Evolutionary conservation across 2,888 invertebrate genomes (phyloP).

Genomic region (Drosophila sordidula): DNA sequence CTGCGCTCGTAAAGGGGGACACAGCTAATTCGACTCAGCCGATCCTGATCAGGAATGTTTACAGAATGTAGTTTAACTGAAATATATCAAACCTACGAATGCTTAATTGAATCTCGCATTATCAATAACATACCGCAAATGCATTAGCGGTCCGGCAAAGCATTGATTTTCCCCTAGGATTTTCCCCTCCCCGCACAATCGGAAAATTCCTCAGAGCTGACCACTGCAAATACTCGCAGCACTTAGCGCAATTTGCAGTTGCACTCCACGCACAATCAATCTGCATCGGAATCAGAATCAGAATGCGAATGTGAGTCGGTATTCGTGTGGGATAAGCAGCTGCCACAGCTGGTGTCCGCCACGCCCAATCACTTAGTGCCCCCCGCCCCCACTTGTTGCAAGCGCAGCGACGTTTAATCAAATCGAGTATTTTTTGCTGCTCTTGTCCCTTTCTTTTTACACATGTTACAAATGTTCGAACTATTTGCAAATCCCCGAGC

Average conservation of each 20-base stretch:
- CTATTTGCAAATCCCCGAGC: conserved; percentile 31
- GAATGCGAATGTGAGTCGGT: not conserved
- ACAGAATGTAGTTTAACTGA: too few relatives aligned
- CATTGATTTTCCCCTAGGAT: not conserved
- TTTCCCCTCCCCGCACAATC: not conserved
- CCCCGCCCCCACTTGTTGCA: conserved; percentile 61
- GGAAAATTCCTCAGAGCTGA: conserved; percentile 9
- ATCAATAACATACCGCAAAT: too few relatives aligned
- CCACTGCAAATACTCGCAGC: conserved; percentile 15
- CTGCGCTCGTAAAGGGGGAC: too few relatives aligned
- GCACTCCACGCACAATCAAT: conserved; percentile 35
- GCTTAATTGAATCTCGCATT: too few relatives aligned
- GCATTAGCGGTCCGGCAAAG: too few relatives aligned
- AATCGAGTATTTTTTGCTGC: conserved; percentile 52
- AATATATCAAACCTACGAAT: too few relatives aligned
- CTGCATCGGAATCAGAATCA: conserved; percentile 11
- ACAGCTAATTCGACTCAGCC: too few relatives aligned
- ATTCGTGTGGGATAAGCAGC: conserved; percentile 18
- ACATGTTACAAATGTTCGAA: conserved; percentile 60
- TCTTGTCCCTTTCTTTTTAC: conserved; percentile 41
- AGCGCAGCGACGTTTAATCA: conserved; percentile 63
- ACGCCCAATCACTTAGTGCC: conserved; percentile 42
- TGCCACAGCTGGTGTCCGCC: conserved; percentile 1
- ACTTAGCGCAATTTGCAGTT: conserved; percentile 24
- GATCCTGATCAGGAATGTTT: too few relatives aligned